Evolutionary conservation across 2,113 vertebrate species (phyloP).

Genomic region (Theristicus caerulescens): DNA sequence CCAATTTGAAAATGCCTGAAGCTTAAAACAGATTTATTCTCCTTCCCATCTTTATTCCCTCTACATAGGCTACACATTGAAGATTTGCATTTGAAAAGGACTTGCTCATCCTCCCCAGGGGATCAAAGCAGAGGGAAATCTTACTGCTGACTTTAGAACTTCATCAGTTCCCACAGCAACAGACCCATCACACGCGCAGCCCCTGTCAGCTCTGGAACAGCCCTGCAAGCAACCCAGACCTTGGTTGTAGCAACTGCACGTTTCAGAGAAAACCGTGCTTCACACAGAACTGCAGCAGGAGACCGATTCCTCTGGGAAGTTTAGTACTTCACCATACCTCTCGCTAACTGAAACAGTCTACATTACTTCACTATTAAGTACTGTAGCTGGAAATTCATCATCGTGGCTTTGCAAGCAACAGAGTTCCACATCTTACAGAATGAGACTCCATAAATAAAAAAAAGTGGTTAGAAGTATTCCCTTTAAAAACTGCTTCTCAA

Average conservation of each 20-base stretch:
- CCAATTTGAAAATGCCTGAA: slow-evolving; percentile 1
- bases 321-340: background rate
- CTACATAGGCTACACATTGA: background rate
- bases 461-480: background rate
- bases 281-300: background rate
- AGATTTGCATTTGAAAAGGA: slow-evolving; percentile 37
- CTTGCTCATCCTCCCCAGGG: slow-evolving; percentile 13
- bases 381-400: background rate
- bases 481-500: background rate
- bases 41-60: background rate
- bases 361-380: background rate
- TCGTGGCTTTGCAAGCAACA: background rate
- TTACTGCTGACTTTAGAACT: slow-evolving; percentile 12
- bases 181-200: background rate
- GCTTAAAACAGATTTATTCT: background rate
- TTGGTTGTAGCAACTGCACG: background rate
- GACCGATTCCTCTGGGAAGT: accelerated
- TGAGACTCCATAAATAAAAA: background rate
- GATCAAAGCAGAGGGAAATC: slow-evolving; percentile 22
- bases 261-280: background rate
- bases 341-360: background rate
- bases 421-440: background rate
- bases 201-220: background rate
- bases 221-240: background rate
- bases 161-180: slow-evolving; percentile 28